Evolutionary conservation across 2,888 invertebrate genomes (phyloP), one percentile per base, ranked within the genome.

Genomic region (Brachyptera putata): DNA sequence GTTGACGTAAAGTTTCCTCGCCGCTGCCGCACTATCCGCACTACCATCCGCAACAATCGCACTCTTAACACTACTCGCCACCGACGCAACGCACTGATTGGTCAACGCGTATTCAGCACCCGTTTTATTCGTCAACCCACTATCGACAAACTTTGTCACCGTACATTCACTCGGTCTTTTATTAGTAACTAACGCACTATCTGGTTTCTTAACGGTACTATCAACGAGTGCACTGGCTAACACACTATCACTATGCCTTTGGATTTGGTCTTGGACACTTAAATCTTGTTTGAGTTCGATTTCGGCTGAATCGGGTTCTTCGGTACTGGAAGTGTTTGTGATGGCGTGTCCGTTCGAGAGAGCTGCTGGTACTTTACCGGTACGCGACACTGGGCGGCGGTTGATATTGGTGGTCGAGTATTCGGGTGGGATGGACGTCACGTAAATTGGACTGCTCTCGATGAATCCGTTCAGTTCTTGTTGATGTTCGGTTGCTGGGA

Each of bases 361-460:
- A 14, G 60, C 59, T 37, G 36, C 25, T 39, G 48, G 22, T 30
- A 57, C 41, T 61, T 59, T 58, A 53, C 53, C 58, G 43, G 59
- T 43, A 18, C 48, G 61, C 58, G 53, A 61, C 26, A 58, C 41
- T 24, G 56, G 60, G 53, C 39, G 49, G n/a, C 55, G 60, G 59
- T 58, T 55, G 50, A 25, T 36, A 61, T 63, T 24, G 61, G 63
- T 53, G 65, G 58, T 30, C 56, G 46, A 16, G 56, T 56, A 37
- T 30, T 53, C 53, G 53, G 61, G 56, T 22, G 64, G 72, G 56
- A 73, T 84, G 66, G 89, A 89, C 65, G 89, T 90, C 67, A 90
- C 89, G 80, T 90, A 91, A 67, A 91, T 89, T 60, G 89, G 87
- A 60, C 88, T 86, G 72, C 86, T 87, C 72, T 87, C 88, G 70